Conservation (phyloP, 2,888 invertebrate species). For the Nematopogon swammerdamellus region DNA sequence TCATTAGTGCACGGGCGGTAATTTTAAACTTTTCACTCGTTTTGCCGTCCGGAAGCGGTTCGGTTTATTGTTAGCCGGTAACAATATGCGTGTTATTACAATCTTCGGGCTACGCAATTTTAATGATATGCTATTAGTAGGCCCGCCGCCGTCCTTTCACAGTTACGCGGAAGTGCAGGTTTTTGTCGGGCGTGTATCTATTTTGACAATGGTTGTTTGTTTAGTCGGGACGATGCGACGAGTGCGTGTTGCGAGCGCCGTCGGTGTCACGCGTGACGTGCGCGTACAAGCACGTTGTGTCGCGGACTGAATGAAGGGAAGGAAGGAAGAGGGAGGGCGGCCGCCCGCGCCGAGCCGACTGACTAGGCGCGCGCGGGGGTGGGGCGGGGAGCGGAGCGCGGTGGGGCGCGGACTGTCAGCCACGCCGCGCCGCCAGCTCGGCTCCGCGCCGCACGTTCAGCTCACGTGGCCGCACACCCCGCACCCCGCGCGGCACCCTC, state of each 20-base stretch:
- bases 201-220: neutral
- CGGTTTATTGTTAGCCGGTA: neutral
- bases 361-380: conserved; percentile 4
- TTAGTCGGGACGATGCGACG: neutral
- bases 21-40: neutral
- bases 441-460: conserved; percentile 19
- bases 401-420: conserved; percentile 7
- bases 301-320: neutral
- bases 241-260: neutral
- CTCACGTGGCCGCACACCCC: conserved; percentile 12
- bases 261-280: conserved; percentile 1
- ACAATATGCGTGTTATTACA: conserved; percentile 1
- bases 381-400: conserved; percentile 5
- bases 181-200: neutral
- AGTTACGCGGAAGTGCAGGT: neutral
- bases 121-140: neutral
- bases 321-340: neutral
- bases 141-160: neutral
- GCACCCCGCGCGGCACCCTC: conserved; percentile 9
- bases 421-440: too few species aligned
- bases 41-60: neutral
- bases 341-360: conserved; percentile 10
- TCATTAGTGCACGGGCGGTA: neutral
- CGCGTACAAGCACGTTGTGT: conserved; percentile 1
- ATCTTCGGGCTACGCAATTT: neutral